phyloP scores from a whole-genome alignment of 2,888 invertebrate species.

The Nomada hirtipes region DNA sequence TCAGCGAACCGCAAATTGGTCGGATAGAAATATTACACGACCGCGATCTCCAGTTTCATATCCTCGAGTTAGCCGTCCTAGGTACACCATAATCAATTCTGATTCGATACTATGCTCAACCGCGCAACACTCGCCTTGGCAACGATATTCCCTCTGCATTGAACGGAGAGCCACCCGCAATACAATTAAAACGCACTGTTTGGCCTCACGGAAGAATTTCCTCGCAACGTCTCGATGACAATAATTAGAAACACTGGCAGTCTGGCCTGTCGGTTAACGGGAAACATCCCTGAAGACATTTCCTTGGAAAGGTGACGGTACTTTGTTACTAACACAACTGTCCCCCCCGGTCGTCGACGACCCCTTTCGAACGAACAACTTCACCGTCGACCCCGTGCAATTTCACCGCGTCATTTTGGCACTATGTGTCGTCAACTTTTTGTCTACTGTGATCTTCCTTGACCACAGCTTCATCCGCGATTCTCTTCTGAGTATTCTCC shows the following conservation, averaged over 20 bases:
- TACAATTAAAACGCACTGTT: constrained; percentile 3
- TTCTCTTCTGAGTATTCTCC: constrained; percentile 84
- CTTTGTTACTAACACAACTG: constrained; percentile 31
- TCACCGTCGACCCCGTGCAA: constrained; percentile 34
- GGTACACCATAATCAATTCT: too few relatives aligned
- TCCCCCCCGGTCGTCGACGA: constrained; percentile 36
- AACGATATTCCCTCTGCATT: constrained; percentile 14
- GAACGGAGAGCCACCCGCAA: not conserved
- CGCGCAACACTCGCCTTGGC: not conserved
- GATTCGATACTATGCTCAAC: too few relatives aligned
- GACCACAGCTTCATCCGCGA: constrained; percentile 82
- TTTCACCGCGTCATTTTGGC: constrained; percentile 85
- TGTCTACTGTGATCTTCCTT: constrained; percentile 85
- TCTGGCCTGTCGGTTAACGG: not conserved
- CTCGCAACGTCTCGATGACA: not conserved
- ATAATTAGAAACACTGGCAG: not conserved
- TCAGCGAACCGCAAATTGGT: too few relatives aligned
- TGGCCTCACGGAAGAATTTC: not conserved
- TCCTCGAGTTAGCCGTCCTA: too few relatives aligned
- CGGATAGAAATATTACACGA: too few relatives aligned
- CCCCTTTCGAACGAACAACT: constrained; percentile 39
- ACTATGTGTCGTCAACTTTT: constrained; percentile 88
- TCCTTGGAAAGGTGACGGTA: constrained; percentile 43
- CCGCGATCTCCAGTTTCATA: too few relatives aligned
- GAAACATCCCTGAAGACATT: not conserved